Conservation (phyloP, 2,113 vertebrate genomes). For the Amia ocellicauda region DNA sequence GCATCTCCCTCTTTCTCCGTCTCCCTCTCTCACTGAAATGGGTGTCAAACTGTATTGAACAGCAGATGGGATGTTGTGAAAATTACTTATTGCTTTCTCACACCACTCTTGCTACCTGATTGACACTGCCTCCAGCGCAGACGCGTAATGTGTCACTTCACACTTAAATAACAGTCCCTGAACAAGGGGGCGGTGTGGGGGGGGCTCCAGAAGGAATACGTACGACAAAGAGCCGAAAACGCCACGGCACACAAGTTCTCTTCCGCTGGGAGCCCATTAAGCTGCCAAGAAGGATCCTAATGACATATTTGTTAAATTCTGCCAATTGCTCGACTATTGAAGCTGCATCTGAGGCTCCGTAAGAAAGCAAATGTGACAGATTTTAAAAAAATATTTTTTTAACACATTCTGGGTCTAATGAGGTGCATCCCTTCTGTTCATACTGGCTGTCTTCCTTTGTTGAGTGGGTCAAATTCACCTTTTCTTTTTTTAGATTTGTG, state of each 20-base stretch:
- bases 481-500: too few species aligned
- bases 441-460: too few species aligned
- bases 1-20: too few species aligned
- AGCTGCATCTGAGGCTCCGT: too few species aligned
- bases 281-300: not conserved
- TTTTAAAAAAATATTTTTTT: too few species aligned
- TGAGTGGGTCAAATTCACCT: too few species aligned
- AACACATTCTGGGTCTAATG: too few species aligned
- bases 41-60: not conserved
- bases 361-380: too few species aligned
- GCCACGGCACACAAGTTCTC: not conserved
- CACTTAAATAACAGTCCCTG: not conserved
- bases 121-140: not conserved
- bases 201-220: not conserved
- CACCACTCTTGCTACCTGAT: not conserved
- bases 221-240: not conserved
- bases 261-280: not conserved
- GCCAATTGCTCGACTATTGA: too few species aligned
- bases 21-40: not conserved
- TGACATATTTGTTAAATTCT: too few species aligned
- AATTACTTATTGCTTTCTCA: constrained; percentile 1
- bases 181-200: too few species aligned
- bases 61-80: constrained; percentile 2
- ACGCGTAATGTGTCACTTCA: not conserved
- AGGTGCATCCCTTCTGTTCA: too few species aligned